phyloP scores from a whole-genome alignment of 2,888 invertebrate genomes.

The Ornithoptera alexandrae region DNA sequence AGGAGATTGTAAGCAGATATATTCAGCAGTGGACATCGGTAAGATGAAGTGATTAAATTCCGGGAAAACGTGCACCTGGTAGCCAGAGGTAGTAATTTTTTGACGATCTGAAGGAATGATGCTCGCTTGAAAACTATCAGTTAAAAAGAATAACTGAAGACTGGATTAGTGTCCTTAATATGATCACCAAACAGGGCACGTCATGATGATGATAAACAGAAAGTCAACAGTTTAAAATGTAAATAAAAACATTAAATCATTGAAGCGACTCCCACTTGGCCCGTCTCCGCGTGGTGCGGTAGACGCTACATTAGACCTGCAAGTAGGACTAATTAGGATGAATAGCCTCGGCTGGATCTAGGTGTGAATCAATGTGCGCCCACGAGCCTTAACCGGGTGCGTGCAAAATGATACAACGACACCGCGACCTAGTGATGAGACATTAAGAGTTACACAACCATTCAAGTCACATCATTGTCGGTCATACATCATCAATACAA shows the following conservation, averaged over 20 bases:
- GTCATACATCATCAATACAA: not conserved
- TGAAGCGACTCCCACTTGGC: slow-evolving; percentile 17
- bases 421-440: slow-evolving; percentile 33
- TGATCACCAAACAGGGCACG: too few relatives aligned
- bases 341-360: slow-evolving; percentile 42
- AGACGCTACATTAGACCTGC: slow-evolving; percentile 27
- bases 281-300: slow-evolving; percentile 14
- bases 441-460: not conserved
- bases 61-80: too few relatives aligned
- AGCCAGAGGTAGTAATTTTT: too few relatives aligned
- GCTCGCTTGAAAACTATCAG: too few relatives aligned
- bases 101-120: too few relatives aligned
- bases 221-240: not conserved
- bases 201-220: too few relatives aligned
- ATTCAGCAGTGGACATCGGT: too few relatives aligned
- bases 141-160: too few relatives aligned
- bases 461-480: not conserved
- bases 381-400: slow-evolving; percentile 56
- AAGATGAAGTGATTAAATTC: too few relatives aligned
- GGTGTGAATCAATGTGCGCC: slow-evolving; percentile 56
- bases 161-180: too few relatives aligned
- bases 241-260: slow-evolving; percentile 12
- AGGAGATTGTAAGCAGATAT: too few relatives aligned
- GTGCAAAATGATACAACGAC: slow-evolving; percentile 53
- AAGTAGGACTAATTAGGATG: slow-evolving; percentile 55